Percentiles rank a stretch among this genome's conserved stretches.
Conservation (phyloP, 2,113 vertebrate species). For the Aptenodytes forsteri region DNA sequence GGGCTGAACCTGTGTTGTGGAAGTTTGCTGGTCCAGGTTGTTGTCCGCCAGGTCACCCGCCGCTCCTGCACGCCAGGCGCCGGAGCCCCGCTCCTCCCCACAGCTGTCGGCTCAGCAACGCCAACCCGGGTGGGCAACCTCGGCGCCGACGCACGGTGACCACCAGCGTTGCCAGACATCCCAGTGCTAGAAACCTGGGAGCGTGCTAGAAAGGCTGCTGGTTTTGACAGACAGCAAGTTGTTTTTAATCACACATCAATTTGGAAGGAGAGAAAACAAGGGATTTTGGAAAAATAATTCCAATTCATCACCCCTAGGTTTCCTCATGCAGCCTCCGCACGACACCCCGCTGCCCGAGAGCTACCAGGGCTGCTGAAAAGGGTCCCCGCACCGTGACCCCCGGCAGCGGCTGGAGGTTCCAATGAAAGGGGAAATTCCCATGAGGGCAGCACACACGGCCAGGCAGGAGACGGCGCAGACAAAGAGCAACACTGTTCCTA, state of each 20-base stretch:
- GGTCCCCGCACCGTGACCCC: background rate
- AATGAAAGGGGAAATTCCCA: background rate
- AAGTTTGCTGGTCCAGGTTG: too few species aligned
- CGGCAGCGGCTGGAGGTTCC: background rate
- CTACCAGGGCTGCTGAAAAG: background rate
- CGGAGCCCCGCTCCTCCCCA: background rate
- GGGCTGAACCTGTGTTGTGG: rapidly evolving
- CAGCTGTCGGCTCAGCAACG: background rate
- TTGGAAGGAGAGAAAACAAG: background rate
- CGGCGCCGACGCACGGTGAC: rapidly evolving
- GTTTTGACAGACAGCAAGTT: background rate
- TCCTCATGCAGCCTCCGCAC: rapidly evolving
- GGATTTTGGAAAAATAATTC: rapidly evolving
- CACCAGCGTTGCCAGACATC: background rate
- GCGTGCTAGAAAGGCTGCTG: background rate
- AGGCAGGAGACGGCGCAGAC: background rate
- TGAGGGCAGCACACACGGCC: rapidly evolving
- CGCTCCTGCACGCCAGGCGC: background rate
- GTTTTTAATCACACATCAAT: background rate
- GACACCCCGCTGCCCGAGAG: rapidly evolving
- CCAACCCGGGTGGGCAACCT: background rate
- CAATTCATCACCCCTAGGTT: rapidly evolving
- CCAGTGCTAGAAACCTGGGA: background rate
- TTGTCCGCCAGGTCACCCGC: rapidly evolving
- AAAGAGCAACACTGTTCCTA: background rate